Percentiles rank a stretch among this genome's conserved stretches.
phyloP scores from a whole-genome alignment of 2,797 vertebrate species.

The Lepilemur ruficaudatus region DNA sequence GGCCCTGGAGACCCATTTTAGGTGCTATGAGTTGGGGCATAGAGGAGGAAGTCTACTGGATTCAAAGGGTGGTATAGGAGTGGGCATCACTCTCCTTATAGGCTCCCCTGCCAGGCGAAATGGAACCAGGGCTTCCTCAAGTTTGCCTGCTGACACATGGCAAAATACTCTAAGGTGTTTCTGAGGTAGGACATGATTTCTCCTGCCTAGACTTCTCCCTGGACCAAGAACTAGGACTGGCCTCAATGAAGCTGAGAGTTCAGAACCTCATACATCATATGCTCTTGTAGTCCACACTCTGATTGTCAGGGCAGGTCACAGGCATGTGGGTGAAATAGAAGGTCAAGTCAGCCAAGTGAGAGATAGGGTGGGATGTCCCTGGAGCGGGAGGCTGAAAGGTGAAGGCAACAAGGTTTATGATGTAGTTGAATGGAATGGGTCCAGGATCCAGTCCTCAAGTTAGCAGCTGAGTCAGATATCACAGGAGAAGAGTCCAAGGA shows the following conservation, averaged over 20 bases:
- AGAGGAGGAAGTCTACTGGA: conserved; percentile 23
- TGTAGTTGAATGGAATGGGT: conserved; percentile 64
- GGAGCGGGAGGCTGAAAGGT: background rate
- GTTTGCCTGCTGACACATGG: conserved; percentile 66
- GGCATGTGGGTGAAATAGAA: conserved; percentile 68
- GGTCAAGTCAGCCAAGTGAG: conserved; percentile 32
- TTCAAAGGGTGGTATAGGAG: conserved; percentile 55
- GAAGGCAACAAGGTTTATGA: conserved; percentile 66
- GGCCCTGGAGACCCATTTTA: conserved; percentile 58
- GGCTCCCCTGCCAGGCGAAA: conserved; percentile 44
- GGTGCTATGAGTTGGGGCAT: conserved; percentile 29
- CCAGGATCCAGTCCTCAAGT: conserved; percentile 64
- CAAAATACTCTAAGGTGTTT: conserved; percentile 68
- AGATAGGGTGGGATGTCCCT: conserved; percentile 6
- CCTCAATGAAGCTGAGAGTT: conserved; percentile 27
- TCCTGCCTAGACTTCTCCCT: conserved; percentile 64
- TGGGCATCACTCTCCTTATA: conserved; percentile 55
- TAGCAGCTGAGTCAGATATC: conserved; percentile 64
- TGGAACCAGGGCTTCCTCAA: conserved; percentile 57
- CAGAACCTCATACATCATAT: conserved; percentile 27
- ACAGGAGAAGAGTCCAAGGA: conserved; percentile 56
- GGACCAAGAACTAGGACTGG: conserved; percentile 47
- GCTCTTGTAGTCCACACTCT: conserved; percentile 32
- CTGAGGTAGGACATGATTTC: conserved; percentile 72
- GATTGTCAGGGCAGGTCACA: conserved; percentile 61